These are phyloP conservation scores for Peromyscus californicus DNA, from an alignment of 2,113 vertebrate species.

Conservation along the genomic window DNA sequence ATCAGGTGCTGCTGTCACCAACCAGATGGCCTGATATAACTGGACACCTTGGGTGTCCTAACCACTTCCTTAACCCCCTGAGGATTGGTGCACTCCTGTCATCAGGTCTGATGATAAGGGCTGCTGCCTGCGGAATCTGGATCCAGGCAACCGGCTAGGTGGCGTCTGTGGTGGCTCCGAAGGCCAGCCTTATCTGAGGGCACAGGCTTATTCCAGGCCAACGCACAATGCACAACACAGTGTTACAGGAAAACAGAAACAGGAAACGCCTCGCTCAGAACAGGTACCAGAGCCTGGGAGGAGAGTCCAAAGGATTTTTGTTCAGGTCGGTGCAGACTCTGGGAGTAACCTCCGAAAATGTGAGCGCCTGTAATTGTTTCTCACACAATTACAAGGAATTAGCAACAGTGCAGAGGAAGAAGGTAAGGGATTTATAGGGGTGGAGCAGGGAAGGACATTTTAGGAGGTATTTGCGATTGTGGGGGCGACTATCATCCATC, in stretches of 20 bases:
- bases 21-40: neutral
- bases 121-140: neutral
- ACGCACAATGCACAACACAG: neutral
- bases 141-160: neutral
- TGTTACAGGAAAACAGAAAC: neutral
- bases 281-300: neutral
- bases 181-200: neutral
- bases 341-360: neutral
- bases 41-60: neutral
- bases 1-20: neutral
- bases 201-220: neutral
- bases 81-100: neutral
- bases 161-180: neutral
- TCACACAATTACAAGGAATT: neutral
- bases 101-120: neutral
- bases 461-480: neutral
- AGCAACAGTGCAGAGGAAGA: neutral
- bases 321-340: neutral
- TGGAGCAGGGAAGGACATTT: neutral
- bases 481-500: neutral
- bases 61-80: neutral
- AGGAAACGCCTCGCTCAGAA: neutral
- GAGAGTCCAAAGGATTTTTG: neutral
- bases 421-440: neutral
- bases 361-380: neutral